Evolutionary conservation across 1,140 invertebrate genomes (phyloP).

Genomic region (Kradibia gibbosae): DNA sequence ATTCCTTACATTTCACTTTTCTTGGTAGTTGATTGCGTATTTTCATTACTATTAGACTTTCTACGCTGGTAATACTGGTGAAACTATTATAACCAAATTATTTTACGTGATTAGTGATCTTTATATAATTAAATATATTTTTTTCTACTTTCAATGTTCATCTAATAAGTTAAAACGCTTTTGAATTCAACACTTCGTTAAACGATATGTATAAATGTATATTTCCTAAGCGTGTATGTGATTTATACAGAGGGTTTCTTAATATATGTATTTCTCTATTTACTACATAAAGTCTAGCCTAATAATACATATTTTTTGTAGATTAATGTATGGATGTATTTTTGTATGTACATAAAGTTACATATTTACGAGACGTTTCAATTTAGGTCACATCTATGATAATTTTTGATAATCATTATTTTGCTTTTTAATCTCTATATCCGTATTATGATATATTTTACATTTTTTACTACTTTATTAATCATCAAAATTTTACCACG

Average conservation of each 20-base stretch:
- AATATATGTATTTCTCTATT: constrained; percentile 63
- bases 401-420: not conserved
- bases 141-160: constrained; percentile 57
- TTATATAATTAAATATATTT: constrained; percentile 41
- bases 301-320: constrained; percentile 54
- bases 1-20: constrained; percentile 20
- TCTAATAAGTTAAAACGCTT: constrained; percentile 68
- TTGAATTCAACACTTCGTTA: constrained; percentile 65
- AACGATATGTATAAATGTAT: constrained; percentile 54
- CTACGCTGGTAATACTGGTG: constrained; percentile 66
- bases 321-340: constrained; percentile 6
- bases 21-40: constrained; percentile 22
- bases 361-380: not conserved
- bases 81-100: constrained; percentile 61
- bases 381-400: not conserved
- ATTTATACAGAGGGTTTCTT: constrained; percentile 56
- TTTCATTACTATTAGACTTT: constrained; percentile 56
- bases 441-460: not conserved
- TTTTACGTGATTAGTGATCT: constrained; percentile 56
- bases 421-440: not conserved
- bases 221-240: constrained; percentile 31
- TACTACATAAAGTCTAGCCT: too few relatives aligned
- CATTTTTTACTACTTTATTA: not conserved
- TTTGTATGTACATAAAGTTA: not conserved
- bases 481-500: not conserved